Evolutionary conservation across 2,888 invertebrate species (phyloP).

Genomic region (Gryllus longicercus): DNA sequence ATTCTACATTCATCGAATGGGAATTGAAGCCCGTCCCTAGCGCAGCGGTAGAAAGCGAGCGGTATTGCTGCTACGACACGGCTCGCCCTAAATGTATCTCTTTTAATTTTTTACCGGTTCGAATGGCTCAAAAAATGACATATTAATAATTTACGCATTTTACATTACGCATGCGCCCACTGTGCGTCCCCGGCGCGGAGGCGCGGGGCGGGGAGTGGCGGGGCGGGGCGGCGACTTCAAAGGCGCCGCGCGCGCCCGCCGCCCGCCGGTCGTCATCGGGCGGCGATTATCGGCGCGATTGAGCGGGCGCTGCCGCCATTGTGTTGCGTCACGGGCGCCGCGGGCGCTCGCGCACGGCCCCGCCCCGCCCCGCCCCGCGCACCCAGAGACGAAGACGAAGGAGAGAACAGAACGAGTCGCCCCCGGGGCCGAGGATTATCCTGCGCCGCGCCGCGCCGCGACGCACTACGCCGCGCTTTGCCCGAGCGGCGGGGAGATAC

Average conservation of each 20-base stretch:
- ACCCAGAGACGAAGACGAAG: too few relatives aligned
- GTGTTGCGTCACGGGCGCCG: background rate
- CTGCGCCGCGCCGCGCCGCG: background rate
- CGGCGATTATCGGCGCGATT: conserved; percentile 17
- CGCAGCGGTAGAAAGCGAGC: too few relatives aligned
- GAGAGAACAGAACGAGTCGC: too few relatives aligned
- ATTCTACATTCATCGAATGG: too few relatives aligned
- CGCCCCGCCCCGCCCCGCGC: too few relatives aligned
- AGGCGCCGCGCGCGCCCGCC: background rate
- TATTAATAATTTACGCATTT: too few relatives aligned
- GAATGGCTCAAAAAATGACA: too few relatives aligned
- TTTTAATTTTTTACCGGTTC: too few relatives aligned
- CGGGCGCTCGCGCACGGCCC: background rate
- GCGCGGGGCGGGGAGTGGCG: background rate
- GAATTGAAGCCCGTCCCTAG: too few relatives aligned
- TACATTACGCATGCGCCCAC: background rate
- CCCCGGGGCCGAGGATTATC: background rate
- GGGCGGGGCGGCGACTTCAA: background rate
- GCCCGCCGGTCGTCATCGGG: background rate
- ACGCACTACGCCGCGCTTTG: background rate
- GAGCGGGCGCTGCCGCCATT: background rate
- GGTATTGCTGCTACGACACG: too few relatives aligned
- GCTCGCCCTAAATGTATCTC: too few relatives aligned
- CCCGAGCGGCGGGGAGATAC: background rate
- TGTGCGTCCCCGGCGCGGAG: background rate